phyloP scores from a whole-genome alignment of 2,113 vertebrate genomes.

The Oenanthe oenanthe region DNA sequence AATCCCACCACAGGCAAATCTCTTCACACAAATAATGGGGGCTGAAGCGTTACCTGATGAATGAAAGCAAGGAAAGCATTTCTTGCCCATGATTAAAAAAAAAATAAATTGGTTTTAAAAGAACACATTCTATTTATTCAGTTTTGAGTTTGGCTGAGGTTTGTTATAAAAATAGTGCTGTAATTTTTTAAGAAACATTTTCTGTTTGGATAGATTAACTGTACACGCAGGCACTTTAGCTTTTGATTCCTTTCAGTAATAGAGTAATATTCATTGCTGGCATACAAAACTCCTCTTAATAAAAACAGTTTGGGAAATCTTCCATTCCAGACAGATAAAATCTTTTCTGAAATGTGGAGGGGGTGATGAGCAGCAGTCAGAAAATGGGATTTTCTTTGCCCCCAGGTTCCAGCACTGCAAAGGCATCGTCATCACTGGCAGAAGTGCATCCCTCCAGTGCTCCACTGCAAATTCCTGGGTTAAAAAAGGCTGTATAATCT shows the following conservation, averaged over 20 bases:
- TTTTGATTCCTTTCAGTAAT: slow-evolving; percentile 68
- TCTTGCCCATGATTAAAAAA: slow-evolving; percentile 11
- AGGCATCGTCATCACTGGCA: fast-evolving
- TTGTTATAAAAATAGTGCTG: slow-evolving; percentile 52
- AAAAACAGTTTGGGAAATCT: slow-evolving; percentile 37
- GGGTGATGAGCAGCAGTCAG: not conserved
- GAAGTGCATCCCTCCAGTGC: not conserved
- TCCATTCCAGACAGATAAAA: slow-evolving; percentile 24
- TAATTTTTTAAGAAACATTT: slow-evolving; percentile 71
- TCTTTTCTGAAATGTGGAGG: not conserved
- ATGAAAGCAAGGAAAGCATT: slow-evolving; percentile 52
- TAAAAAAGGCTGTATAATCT: not conserved
- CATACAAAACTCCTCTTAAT: slow-evolving; percentile 30
- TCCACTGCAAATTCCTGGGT: not conserved
- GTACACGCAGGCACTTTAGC: slow-evolving; percentile 68
- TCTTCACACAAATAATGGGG: not conserved
- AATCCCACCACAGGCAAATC: not conserved
- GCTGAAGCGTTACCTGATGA: slow-evolving; percentile 19
- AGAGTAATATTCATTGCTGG: slow-evolving; percentile 49
- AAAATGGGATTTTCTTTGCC: not conserved
- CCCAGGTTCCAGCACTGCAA: fast-evolving
- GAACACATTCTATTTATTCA: slow-evolving; percentile 52
- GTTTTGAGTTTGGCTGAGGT: slow-evolving; percentile 65
- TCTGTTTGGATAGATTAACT: slow-evolving; percentile 72
- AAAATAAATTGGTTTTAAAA: slow-evolving; percentile 48